Base-by-base conservation (phyloP, 2,797 vertebrate genomes). In the Poeciliopsis gracilis region DNA sequence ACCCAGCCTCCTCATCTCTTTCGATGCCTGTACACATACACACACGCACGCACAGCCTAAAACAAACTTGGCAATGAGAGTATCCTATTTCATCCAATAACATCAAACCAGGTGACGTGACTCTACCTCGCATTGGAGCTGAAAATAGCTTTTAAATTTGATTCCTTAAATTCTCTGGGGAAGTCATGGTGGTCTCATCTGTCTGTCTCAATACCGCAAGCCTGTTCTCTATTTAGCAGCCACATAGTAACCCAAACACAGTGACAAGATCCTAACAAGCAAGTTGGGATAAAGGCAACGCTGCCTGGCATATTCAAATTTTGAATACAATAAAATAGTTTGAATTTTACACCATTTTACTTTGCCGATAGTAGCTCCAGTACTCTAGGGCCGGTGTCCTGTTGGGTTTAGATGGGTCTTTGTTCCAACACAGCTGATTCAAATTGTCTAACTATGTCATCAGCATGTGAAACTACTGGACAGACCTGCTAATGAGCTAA, bases 111-210 rank as follows among this genome's bases (percentile, higher is more conserved):
- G 87, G 90, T 93, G 91, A 91, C 73, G 77, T 83, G 89, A 87
- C 87, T 63, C 78, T 91, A 92, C 90, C 91, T 92, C 84, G 81
- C 91, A 87, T 77, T 6, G 78, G 57, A 69, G 84, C 88, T 84
- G 76, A 81, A 92, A 93, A 94, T 94, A 95, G 90, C 82, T 90
- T 86, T 86, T 75, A 89, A 93, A 93, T 93, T 91, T 80, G 85
- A 94, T 93, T 92, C 83, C 81, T 72, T 77, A 81, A 89, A 91
- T 87, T 93, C 90, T 87, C 91, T 1, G 46, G 89, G 87, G 90
- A 85, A 84, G 82, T 84, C 85, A 76, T 10, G 13, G 86, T 45
- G 78, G 85, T 86, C 89, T 91, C 88, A 88, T 91, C 89, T 87
- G 88, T 90, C 89, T 87, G 36, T 81, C 84, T 87, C 76, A 23